A percentile compares a stretch with the other conserved stretches of the same genome.
phyloP scores from a whole-genome alignment of 2,888 invertebrate genomes.

The Pomacea canaliculata region DNA sequence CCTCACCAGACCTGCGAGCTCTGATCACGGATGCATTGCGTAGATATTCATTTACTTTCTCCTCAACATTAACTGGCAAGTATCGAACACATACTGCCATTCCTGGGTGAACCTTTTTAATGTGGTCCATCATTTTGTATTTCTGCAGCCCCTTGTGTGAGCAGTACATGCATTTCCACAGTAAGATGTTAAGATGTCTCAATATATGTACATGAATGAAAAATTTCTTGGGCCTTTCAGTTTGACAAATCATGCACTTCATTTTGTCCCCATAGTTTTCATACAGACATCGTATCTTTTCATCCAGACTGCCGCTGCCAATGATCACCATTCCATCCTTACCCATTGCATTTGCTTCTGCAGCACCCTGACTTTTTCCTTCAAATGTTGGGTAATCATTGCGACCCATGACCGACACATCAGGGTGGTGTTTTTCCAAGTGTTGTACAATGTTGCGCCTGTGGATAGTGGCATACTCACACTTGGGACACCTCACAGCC shows the following conservation, averaged over 20 bases:
- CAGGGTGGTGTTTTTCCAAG: constrained; percentile 37
- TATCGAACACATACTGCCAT: constrained; percentile 35
- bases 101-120: constrained; percentile 38
- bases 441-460: constrained; percentile 37
- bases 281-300: constrained; percentile 37
- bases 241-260: constrained; percentile 54
- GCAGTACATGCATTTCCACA: constrained; percentile 58
- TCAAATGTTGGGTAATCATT: constrained; percentile 34
- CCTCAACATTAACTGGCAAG: constrained; percentile 36
- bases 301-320: constrained; percentile 41
- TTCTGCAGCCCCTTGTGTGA: constrained; percentile 43
- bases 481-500: constrained; percentile 42
- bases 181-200: constrained; percentile 54
- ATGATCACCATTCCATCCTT: constrained; percentile 37
- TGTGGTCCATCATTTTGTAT: constrained; percentile 42
- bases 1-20: constrained; percentile 13
- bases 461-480: constrained; percentile 41
- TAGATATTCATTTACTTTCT: constrained; percentile 34
- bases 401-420: constrained; percentile 38
- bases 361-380: constrained; percentile 17
- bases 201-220: constrained; percentile 58
- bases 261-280: constrained; percentile 40
- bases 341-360: constrained; percentile 27
- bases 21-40: constrained; percentile 19
- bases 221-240: constrained; percentile 52